A percentile compares a stretch with the other conserved stretches of the same genome.
phyloP scores from a whole-genome alignment of 2,797 vertebrate species.

The Hypotaenidia philippensis region DNA sequence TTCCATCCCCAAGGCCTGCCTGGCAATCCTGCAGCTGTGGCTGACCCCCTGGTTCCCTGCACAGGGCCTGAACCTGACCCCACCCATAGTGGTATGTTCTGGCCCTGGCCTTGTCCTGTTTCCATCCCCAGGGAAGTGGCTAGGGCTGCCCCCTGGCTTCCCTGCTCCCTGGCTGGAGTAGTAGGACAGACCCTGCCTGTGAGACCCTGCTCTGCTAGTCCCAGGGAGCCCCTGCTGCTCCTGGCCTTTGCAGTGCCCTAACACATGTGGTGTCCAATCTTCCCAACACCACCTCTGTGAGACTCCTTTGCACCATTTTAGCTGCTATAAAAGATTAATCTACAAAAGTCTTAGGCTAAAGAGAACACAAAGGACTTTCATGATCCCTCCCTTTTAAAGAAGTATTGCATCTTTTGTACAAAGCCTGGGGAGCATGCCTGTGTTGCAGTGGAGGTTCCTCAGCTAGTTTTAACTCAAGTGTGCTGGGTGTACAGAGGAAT shows the following conservation, averaged over 20 bases:
- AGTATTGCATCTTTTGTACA: background rate
- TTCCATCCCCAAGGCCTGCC: background rate
- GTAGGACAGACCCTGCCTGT: background rate
- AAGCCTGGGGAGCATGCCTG: background rate
- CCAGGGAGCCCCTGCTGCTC: background rate
- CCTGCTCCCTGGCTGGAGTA: background rate
- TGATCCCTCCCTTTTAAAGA: background rate
- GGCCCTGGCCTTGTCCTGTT: background rate
- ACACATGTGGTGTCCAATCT: fast-evolving
- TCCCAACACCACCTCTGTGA: background rate
- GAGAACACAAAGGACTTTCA: background rate
- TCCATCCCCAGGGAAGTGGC: background rate
- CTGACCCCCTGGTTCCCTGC: background rate
- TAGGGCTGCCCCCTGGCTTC: background rate
- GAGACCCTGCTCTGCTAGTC: no score
- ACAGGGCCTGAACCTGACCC: background rate
- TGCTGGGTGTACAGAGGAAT: background rate
- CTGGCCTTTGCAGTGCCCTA: background rate
- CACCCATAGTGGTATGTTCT: background rate
- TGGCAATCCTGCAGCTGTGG: background rate
- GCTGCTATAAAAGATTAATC: background rate
- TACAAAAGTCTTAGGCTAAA: background rate
- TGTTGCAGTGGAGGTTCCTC: background rate
- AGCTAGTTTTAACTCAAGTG: background rate
- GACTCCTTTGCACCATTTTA: background rate